A percentile compares a stretch with the other conserved stretches of the same genome.
Evolutionary conservation across 2,797 vertebrate genomes (phyloP).

Genomic region (Corythornis leucogaster): DNA sequence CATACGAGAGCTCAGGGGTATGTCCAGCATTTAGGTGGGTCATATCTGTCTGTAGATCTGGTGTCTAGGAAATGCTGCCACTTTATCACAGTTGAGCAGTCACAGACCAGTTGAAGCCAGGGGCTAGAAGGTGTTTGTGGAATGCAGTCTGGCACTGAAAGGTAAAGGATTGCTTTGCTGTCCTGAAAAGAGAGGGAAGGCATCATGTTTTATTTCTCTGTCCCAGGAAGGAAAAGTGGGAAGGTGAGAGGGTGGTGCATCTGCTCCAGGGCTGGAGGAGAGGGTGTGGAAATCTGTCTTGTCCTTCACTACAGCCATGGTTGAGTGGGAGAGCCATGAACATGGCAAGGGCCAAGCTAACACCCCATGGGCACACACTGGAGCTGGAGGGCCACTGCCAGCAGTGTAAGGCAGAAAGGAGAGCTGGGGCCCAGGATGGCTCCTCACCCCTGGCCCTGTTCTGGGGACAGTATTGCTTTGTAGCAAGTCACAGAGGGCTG

Average conservation of each 20-base stretch:
- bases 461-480: neutral
- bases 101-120: neutral
- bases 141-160: neutral
- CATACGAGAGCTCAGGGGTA: conserved; percentile 26
- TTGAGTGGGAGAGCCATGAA: neutral
- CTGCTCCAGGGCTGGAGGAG: neutral
- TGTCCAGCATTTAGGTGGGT: neutral
- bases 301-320: neutral
- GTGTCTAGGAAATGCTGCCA: neutral
- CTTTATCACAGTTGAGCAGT: conserved; percentile 31
- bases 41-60: conserved; percentile 15
- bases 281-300: neutral
- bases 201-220: neutral
- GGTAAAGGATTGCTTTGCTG: conserved; percentile 2
- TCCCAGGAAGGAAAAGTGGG: neutral
- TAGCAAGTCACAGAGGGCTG: neutral
- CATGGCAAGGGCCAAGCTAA: neutral
- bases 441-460: neutral
- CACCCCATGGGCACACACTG: rapidly evolving
- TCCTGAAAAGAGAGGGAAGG: neutral
- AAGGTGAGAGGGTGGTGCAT: neutral
- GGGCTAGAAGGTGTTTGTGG: neutral
- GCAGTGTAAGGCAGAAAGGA: neutral
- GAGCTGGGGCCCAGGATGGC: neutral
- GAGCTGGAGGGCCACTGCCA: neutral